A percentile compares a stretch with the other conserved stretches of the same genome.
phyloP scores from a whole-genome alignment of 2,888 invertebrate species.

The Cerastis rubricosa region DNA sequence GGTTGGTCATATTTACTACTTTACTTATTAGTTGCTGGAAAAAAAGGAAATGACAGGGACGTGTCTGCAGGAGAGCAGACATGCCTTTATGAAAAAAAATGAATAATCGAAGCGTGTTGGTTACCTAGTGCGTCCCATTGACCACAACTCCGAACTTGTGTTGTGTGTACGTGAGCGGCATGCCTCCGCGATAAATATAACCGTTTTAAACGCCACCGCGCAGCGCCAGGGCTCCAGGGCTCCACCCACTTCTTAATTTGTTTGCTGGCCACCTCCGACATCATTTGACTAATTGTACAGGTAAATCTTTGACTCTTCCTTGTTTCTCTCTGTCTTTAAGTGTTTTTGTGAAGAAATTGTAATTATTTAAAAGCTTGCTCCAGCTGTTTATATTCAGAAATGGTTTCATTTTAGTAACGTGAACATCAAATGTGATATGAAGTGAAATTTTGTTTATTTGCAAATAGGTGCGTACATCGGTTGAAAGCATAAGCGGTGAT shows the following conservation, averaged over 20 bases:
- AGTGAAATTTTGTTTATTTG: too few species aligned
- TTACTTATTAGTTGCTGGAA: too few species aligned
- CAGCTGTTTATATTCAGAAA: neutral
- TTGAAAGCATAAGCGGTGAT: too few species aligned
- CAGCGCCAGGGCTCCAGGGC: slow-evolving; percentile 9
- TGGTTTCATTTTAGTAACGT: neutral
- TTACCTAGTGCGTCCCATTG: slow-evolving; percentile 51
- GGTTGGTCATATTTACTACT: too few species aligned
- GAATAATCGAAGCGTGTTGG: slow-evolving; percentile 13
- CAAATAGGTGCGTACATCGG: too few species aligned
- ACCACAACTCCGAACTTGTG: slow-evolving; percentile 65
- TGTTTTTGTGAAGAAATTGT: slow-evolving; percentile 33
- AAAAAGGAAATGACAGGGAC: too few species aligned
- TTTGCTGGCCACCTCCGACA: slow-evolving; percentile 67
- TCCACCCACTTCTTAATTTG: slow-evolving; percentile 74
- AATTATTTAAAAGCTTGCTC: slow-evolving; percentile 19
- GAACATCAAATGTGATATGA: too few species aligned
- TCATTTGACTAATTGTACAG: slow-evolving; percentile 68
- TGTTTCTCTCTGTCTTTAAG: slow-evolving; percentile 43
- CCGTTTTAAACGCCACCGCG: slow-evolving; percentile 62
- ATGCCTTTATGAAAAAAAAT: neutral
- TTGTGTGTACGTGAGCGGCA: slow-evolving; percentile 73
- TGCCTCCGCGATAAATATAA: slow-evolving; percentile 71
- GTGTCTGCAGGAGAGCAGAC: too few species aligned
- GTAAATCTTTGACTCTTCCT: slow-evolving; percentile 55